Percentiles rank a stretch among this genome's conserved stretches.
Conservation (phyloP, 2,888 invertebrate genomes). For the Steromphala cineraria region DNA sequence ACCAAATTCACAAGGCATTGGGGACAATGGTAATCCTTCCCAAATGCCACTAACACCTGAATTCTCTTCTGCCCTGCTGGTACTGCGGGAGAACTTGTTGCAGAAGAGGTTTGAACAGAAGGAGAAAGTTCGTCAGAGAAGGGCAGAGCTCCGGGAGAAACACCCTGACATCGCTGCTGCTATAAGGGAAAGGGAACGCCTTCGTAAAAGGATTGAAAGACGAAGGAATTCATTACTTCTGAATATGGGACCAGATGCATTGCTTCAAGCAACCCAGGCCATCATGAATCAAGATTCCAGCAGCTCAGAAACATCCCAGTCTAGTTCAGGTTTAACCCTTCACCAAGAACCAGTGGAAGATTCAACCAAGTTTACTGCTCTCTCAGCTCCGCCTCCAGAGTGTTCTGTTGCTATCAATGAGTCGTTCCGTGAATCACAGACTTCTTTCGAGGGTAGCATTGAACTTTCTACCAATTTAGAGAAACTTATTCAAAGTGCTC, state of each 20-base stretch:
- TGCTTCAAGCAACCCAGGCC: background rate
- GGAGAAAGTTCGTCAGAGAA: background rate
- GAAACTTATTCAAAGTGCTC: background rate
- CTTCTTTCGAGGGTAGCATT: background rate
- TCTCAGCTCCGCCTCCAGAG: background rate
- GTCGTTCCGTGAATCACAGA: background rate
- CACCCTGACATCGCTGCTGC: conserved; percentile 1
- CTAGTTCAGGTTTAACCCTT: background rate
- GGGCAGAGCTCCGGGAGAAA: conserved; percentile 3
- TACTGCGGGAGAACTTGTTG: background rate
- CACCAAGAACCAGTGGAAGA: background rate
- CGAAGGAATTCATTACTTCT: conserved; percentile 2
- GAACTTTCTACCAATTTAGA: background rate
- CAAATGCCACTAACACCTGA: conserved; percentile 3
- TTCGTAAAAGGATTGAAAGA: conserved; percentile 12
- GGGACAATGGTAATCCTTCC: background rate
- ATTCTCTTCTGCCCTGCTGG: background rate
- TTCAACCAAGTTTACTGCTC: background rate
- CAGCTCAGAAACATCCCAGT: background rate
- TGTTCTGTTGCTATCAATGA: background rate
- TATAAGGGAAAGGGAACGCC: background rate
- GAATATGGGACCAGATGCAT: background rate
- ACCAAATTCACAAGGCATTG: background rate
- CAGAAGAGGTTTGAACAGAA: background rate
- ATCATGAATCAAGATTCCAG: background rate